phyloP scores from a whole-genome alignment of 2,113 vertebrate genomes.

The Dolichotis patagonum region DNA sequence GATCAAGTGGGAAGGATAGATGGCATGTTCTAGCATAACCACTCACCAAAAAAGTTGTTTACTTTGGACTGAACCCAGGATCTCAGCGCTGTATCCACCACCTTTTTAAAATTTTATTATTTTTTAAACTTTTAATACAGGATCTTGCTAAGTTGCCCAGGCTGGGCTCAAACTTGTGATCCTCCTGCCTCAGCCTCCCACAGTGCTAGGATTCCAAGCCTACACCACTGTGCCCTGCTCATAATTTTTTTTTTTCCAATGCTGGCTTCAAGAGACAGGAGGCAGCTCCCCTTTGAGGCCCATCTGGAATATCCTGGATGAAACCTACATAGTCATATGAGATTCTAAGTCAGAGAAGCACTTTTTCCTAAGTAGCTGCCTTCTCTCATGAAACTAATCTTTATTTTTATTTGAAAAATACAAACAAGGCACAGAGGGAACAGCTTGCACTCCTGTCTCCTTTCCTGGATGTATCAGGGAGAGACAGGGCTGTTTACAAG shows the following conservation, averaged over 20 bases:
- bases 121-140: not conserved
- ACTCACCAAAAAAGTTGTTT: not conserved
- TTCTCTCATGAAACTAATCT: slow-evolving; percentile 17
- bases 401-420: slow-evolving; percentile 49
- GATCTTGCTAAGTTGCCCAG: not conserved
- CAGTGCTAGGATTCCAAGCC: not conserved
- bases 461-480: not conserved
- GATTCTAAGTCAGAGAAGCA: not conserved
- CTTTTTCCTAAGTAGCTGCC: not conserved
- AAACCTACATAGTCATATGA: not conserved
- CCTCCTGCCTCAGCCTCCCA: not conserved
- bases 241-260: not conserved
- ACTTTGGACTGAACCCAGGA: not conserved
- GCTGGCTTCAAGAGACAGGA: not conserved
- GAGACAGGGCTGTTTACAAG: not conserved
- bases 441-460: not conserved
- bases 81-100: not conserved
- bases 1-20: not conserved
- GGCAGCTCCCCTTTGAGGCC: not conserved
- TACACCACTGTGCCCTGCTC: not conserved
- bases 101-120: not conserved
- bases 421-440: slow-evolving; percentile 24
- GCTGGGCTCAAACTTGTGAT: not conserved
- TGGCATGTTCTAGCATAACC: not conserved
- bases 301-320: not conserved